phyloP scores from a whole-genome alignment of 2,888 invertebrate genomes.

The Ctenicera cuprea region DNA sequence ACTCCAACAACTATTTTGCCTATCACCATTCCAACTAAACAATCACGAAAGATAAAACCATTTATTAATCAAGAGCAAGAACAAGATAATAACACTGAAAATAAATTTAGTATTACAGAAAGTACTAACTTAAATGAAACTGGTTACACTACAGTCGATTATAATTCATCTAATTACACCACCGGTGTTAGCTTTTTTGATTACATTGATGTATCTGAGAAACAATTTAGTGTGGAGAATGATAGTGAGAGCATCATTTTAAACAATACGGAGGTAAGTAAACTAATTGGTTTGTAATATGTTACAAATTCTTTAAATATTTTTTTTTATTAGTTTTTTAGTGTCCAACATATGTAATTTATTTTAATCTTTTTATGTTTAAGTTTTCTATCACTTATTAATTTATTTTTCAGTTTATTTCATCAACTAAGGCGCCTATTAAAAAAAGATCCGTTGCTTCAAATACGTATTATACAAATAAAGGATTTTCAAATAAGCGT shows the following conservation, averaged over 20 bases:
- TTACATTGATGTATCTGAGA: not conserved
- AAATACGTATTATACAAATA: conserved; percentile 66
- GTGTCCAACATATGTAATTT: no score
- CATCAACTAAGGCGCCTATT: conserved; percentile 54
- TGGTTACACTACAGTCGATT: not conserved
- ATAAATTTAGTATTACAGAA: not conserved
- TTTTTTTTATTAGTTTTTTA: no score
- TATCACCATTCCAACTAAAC: conserved; percentile 47
- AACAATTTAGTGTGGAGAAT: not conserved
- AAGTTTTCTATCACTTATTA: no score
- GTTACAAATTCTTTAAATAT: no score
- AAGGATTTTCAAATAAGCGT: conserved; percentile 49
- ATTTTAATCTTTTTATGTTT: no score
- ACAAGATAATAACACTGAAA: not conserved
- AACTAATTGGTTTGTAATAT: no score
- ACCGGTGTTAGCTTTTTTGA: not conserved
- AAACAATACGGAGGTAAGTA: conserved; percentile 14
- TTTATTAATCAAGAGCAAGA: conserved; percentile 2
- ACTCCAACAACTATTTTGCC: conserved; percentile 25
- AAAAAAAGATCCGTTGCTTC: conserved; percentile 68
- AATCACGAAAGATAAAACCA: conserved; percentile 37
- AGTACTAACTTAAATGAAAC: conserved; percentile 1
- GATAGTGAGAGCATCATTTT: not conserved
- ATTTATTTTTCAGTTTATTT: no score
- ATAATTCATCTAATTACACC: not conserved